Base-by-base conservation (phyloP, 2,113 vertebrate genomes). In the Carettochelys insculpta region DNA sequence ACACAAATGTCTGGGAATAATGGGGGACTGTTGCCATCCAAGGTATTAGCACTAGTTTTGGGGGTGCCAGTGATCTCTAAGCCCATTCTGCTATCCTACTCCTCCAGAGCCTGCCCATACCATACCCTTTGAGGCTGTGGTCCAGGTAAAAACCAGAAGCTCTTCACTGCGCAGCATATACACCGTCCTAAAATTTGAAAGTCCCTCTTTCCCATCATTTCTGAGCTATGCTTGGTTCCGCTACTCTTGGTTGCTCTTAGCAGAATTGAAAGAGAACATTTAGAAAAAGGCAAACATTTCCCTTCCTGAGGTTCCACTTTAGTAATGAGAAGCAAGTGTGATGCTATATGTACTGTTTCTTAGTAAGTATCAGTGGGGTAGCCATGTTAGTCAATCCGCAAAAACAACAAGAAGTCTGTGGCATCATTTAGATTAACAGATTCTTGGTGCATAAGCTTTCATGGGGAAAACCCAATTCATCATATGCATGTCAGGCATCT, bases 281-380 rank as follows among this genome's bases (percentile, higher is more conserved):
- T 86, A 43, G 25, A 68, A 50, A 77, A 0, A 0, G 0, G 0
- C 27, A 2, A 51, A 52, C 0, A 16, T 13, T 78, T 2, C 80
- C 86, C 24, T 71, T 11, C 19, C 73, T 0, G 13, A 2, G 58
- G 11, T 68, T 83, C 45, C 48, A 17, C 19, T 83, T n/a, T 43
- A 92, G 11, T 9, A 61, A 75, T 80, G 29, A 54, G 1, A 82
- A 54, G 1, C 10, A 13, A 2, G 6, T 51, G 51, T 91, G 93
- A 80, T 48, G 41, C 88, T 90, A 45, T 5, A 45, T 1, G 0
- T 1, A 16, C 1, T 22, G 19, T 3, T 68, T 84, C 43, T 54
- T 53, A n/a, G n/a, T n/a, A n/a, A n/a, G n/a, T n/a, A n/a, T n/a
- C n/a, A n/a, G n/a, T n/a, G n/a, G n/a, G n/a, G n/a, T n/a, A n/a